These are phyloP conservation scores for Sardina pilchardus DNA, from an alignment of 2,113 vertebrate genomes.

Conservation along the genomic window DNA sequence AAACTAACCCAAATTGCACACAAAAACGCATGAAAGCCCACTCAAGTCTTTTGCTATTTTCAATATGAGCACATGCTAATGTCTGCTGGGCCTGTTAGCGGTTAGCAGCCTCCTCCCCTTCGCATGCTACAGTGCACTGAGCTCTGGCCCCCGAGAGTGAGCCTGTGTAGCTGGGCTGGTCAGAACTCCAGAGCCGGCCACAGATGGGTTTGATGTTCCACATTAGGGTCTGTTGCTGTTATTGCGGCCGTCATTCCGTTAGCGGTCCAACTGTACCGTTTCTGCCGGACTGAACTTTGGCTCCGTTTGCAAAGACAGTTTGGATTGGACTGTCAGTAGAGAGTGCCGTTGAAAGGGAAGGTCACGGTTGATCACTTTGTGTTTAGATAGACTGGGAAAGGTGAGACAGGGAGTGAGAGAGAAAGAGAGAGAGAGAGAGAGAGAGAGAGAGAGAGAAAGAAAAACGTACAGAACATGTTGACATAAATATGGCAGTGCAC, in stretches of 20 bases:
- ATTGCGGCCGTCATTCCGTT: neutral
- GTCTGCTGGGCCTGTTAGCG: neutral
- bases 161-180: neutral
- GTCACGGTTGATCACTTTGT: neutral
- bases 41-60: neutral
- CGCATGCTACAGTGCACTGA: neutral
- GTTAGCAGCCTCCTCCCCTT: neutral
- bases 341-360: neutral
- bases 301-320: neutral
- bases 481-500: neutral
- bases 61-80: neutral
- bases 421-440: neutral
- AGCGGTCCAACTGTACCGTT: neutral
- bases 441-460: neutral
- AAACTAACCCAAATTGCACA: neutral
- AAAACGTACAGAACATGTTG: neutral
- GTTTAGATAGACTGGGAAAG: neutral
- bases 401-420: neutral
- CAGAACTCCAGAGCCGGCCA: neutral
- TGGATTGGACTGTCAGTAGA: neutral
- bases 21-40: neutral
- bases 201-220: neutral
- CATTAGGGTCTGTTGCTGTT: neutral
- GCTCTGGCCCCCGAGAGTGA: neutral
- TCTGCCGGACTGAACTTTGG: neutral